Evolutionary conservation across 1,140 invertebrate species (phyloP), one percentile per base, ranked within the genome.

Genomic region (Procambarus virginalis): DNA sequence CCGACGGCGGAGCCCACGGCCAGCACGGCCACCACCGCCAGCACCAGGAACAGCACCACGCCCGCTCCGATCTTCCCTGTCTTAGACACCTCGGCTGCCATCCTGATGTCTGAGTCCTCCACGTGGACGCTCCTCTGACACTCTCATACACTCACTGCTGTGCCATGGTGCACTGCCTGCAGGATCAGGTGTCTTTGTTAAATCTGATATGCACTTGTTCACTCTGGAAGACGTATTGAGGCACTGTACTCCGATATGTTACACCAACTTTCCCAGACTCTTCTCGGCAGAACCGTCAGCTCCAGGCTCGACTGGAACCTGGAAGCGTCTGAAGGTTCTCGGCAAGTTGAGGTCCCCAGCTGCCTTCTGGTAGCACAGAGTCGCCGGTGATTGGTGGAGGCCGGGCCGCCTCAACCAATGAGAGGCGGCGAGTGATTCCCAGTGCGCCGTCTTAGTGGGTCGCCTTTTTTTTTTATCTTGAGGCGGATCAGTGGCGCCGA

Each of bases 1-100:
- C 91, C 91, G 22, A 91, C 77, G 22, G 82, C 86, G 5, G 91
- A 88, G 22, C 91, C 91, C 10, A 89, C 91, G 2, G 86, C 84
- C 10, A 91, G 34, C 20, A 89, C 75, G 2, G 91, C 76, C 64
- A 89, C 91, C 9, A 85, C 82, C 2, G 86, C 83, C 68, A 91
- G 51, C 82, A 91, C 91, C 34, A 91, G 64, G 82, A 91, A 73
- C 76, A 91, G 45, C 48, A 91, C 91, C 17, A 89, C 55, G 2
- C 87, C 87, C 4, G 81, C 81, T 6, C 87, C 87, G 73, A 89
- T 89, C 87, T 89, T 89, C 20, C 87, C 73, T 17, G 76, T 89
- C 70, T 81, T 84, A 1, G 87, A 89, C 14, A 89, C 81, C 4
- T 83, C 87, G 6, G 73, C 81, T 22, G 80, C 73, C 87, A 89